Conservation (phyloP, 2,113 vertebrate species). For the Glaucomys volans region DNA sequence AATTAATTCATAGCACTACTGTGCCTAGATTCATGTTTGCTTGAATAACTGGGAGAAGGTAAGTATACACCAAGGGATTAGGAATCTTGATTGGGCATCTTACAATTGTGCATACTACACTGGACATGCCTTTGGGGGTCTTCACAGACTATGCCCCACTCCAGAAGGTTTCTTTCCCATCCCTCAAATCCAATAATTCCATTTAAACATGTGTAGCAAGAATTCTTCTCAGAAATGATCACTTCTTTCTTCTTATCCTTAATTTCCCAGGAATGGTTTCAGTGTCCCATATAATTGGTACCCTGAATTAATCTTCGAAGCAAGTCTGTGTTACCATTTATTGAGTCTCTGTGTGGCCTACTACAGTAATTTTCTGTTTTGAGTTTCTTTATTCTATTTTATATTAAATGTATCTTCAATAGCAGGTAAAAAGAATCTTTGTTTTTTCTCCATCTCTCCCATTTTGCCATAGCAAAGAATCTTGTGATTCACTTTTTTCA, state of each 20-base stretch:
- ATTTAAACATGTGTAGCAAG: not conserved
- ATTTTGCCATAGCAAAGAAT: constrained; percentile 13
- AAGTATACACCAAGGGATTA: not conserved
- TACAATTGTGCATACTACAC: not conserved
- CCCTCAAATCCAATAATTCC: not conserved
- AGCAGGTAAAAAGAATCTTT: not conserved
- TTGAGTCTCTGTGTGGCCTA: not conserved
- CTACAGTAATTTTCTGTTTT: not conserved
- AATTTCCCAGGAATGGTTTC: not conserved
- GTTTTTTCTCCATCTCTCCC: not conserved
- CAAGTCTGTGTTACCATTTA: not conserved
- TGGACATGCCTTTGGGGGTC: not conserved
- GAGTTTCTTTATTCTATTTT: not conserved
- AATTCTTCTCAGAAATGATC: constrained; percentile 10
- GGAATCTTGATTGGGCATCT: not conserved
- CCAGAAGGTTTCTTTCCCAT: not conserved
- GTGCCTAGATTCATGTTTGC: not conserved
- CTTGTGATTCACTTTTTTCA: not conserved
- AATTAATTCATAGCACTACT: not conserved
- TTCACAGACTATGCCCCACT: not conserved
- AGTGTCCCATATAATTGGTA: not conserved
- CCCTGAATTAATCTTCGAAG: not conserved
- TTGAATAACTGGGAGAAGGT: not conserved
- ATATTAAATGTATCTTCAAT: not conserved
- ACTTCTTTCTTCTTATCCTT: not conserved